Conservation (phyloP, 2,113 vertebrate species). For the Nipponia nippon region DNA sequence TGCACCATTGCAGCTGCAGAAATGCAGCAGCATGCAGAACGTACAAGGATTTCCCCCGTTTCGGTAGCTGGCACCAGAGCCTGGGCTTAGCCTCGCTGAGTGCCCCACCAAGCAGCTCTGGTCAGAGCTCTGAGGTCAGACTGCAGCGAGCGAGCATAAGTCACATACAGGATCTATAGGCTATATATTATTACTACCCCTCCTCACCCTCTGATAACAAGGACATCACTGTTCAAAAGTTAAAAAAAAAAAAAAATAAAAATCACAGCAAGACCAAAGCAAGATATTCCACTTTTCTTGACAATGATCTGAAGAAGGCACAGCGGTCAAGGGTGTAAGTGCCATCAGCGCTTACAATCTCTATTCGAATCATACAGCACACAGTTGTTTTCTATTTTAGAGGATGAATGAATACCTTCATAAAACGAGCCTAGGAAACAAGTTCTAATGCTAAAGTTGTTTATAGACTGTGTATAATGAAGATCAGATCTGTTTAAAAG, state of each 20-base stretch:
- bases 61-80: neutral
- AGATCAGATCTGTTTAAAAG: neutral
- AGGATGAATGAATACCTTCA: neutral
- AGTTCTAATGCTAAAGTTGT: neutral
- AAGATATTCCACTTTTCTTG: neutral
- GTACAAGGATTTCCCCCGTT: accelerated
- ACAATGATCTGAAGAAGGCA: neutral
- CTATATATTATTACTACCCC: neutral
- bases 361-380: neutral
- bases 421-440: neutral
- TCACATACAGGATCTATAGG: neutral
- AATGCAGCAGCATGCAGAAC: neutral
- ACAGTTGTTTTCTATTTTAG: neutral
- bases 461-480: neutral
- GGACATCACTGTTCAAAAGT: neutral
- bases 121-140: neutral
- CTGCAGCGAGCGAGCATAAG: neutral
- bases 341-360: conserved; percentile 14
- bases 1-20: accelerated
- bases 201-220: neutral
- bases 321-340: neutral
- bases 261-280: neutral
- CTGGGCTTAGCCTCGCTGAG: neutral
- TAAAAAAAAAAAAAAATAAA: neutral
- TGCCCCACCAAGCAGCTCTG: neutral